Base-by-base conservation (phyloP, 2,797 vertebrate genomes). In the Chrysocyon brachyurus region DNA sequence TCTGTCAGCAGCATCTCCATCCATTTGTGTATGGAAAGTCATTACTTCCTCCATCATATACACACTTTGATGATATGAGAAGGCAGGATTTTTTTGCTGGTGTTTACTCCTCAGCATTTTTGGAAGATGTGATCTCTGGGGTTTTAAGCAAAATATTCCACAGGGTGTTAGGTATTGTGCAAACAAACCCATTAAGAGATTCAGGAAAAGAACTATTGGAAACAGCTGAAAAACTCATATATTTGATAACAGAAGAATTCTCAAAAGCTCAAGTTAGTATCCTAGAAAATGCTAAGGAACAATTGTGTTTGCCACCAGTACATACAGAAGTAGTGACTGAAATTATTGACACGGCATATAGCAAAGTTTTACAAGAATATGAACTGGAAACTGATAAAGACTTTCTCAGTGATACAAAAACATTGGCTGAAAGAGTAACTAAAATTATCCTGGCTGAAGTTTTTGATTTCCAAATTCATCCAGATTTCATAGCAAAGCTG, bases 101-200 rank as follows among this genome's bases (percentile, higher is more conserved):
- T 90, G 86, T 70, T 90, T 96, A 95, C 68, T 85, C 97, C 1
- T 93, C 84, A 22, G 3, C 21, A 2, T 82, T 98, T 95, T 89
- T 97, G 78, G 96, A 97, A 81, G 96, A 97, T 59, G 66, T 97
- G 26, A 77, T 97, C 22, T 96, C 75, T 73, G 84, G 90, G 33
- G 93, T 98, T 96, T 95, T 98, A 86, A 91, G 91, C 56, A 96
- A 96, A 90, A 93, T 96, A 89, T 94, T 97, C 92, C 64, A 90
- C 31, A 75, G 70, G 56, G 36, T n/a, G 33, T 88, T 95, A 49
- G 75, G 97, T 61, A 68, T 61, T 77, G 68, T 91, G 12, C 85
- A 93, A 82, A 84, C 92, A 82, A 89, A 93, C 86, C 86, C 91
- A 68, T 6, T 26, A 56, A 66, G 31, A 92, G 81, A 95, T 21